These are phyloP conservation scores for Nesidiocoris tenuis DNA, from an alignment of 2,888 invertebrate species.

Conservation along the genomic window DNA sequence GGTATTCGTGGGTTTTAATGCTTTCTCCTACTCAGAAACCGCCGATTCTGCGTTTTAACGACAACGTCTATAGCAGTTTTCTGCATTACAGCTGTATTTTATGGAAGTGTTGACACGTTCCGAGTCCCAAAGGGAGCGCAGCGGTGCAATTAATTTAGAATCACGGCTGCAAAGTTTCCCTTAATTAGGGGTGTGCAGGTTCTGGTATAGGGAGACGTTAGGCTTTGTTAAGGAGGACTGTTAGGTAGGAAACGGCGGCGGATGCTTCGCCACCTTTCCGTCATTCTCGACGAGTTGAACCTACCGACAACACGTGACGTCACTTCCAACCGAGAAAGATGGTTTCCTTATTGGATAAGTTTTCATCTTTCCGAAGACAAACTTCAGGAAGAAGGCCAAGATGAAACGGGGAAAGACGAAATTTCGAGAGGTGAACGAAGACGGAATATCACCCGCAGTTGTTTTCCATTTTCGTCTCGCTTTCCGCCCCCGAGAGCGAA, in stretches of 20 bases:
- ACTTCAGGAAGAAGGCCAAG: background rate
- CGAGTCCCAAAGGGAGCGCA: background rate
- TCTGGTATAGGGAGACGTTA: too few relatives aligned
- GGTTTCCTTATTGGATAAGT: slow-evolving; percentile 44
- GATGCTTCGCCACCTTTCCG: slow-evolving; percentile 21
- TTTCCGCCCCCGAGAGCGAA: background rate
- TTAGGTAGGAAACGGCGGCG: slow-evolving; percentile 46
- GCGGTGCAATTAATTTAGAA: slow-evolving; percentile 17
- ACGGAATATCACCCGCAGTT: background rate
- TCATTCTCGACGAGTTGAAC: background rate
- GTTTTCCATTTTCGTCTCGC: background rate
- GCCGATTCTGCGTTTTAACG: too few relatives aligned
- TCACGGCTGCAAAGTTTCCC: slow-evolving; percentile 22
- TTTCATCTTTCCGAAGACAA: slow-evolving; percentile 35
- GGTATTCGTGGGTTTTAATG: too few relatives aligned
- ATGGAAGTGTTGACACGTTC: background rate
- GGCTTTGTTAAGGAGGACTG: too few relatives aligned
- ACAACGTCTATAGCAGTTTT: too few relatives aligned
- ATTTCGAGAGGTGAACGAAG: background rate
- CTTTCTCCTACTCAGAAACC: too few relatives aligned
- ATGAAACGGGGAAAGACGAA: slow-evolving; percentile 4
- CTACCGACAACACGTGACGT: slow-evolving; percentile 42
- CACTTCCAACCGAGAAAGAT: slow-evolving; percentile 24
- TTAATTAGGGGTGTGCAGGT: slow-evolving; percentile 32
- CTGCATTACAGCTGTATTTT: background rate